phyloP scores from a whole-genome alignment of 2,888 invertebrate genomes.

The Hecatera dysodea region DNA sequence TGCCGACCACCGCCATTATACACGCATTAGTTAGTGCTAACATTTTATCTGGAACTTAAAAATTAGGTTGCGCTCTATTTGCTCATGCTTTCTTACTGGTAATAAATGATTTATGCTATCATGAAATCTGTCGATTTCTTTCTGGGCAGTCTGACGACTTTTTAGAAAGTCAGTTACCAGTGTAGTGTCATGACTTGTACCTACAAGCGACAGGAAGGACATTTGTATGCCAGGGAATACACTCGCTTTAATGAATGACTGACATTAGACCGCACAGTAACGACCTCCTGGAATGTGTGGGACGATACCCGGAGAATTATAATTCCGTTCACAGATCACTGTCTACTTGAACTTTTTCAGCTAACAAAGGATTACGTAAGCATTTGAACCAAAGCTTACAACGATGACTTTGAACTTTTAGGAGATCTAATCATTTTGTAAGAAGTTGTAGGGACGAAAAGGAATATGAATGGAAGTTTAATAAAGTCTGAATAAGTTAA shows the following conservation, averaged over 20 bases:
- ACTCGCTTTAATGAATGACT: conserved; percentile 82
- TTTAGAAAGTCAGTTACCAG: conserved; percentile 74
- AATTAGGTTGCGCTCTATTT: conserved; percentile 68
- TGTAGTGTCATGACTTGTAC: conserved; percentile 58
- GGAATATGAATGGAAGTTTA: conserved; percentile 8
- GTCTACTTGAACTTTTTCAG: conserved; percentile 67
- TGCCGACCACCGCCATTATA: conserved; percentile 54
- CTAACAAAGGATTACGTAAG: conserved; percentile 64
- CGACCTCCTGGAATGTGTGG: conserved; percentile 78
- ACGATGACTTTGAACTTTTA: conserved; percentile 50
- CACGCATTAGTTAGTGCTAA: conserved; percentile 72
- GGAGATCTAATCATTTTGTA: conserved; percentile 15
- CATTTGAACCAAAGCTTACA: conserved; percentile 54
- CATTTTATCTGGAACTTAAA: conserved; percentile 74
- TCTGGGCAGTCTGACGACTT: conserved; percentile 26
- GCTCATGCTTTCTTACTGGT: conserved; percentile 37
- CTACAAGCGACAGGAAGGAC: conserved; percentile 74
- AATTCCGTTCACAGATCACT: conserved; percentile 68
- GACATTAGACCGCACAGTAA: conserved; percentile 76
- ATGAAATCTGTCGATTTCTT: conserved; percentile 46
- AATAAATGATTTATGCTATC: conserved; percentile 57
- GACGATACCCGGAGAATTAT: conserved; percentile 74
- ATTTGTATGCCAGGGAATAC: conserved; percentile 84
- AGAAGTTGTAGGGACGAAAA: conserved; percentile 4
- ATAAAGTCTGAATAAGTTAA: conserved; percentile 63